These are phyloP conservation scores for Stenchaetothrips biformis DNA, from an alignment of 2,888 invertebrate species.

Conservation along the genomic window DNA sequence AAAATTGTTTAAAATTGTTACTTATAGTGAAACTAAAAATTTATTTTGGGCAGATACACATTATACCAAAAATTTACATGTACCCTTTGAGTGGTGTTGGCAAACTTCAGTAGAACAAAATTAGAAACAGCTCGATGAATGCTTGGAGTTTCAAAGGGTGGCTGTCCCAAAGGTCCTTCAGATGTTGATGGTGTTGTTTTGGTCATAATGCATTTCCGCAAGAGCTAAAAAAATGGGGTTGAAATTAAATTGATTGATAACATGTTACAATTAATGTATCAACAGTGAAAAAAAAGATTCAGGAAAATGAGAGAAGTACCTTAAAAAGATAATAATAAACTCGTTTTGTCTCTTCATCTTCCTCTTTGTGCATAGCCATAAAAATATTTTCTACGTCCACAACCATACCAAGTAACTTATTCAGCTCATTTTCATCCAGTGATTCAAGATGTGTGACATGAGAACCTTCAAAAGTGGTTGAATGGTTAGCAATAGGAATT, in stretches of 20 bases:
- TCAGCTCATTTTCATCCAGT: slow-evolving; percentile 73
- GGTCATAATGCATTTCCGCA: slow-evolving; percentile 80
- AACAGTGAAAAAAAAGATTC: not conserved
- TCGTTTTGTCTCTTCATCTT: slow-evolving; percentile 86
- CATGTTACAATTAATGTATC: slow-evolving; percentile 4
- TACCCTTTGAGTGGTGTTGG: slow-evolving; percentile 62
- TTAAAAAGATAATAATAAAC: slow-evolving; percentile 88
- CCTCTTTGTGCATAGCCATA: slow-evolving; percentile 85
- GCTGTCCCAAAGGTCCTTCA: slow-evolving; percentile 82
- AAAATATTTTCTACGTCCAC: slow-evolving; percentile 94
- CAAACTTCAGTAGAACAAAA: slow-evolving; percentile 84
- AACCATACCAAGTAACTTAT: slow-evolving; percentile 80
- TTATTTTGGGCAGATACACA: not conserved
- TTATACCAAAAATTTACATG: slow-evolving; percentile 4
- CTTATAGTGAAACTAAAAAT: not conserved
- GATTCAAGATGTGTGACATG: slow-evolving; percentile 79
- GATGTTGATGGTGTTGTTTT: slow-evolving; percentile 69
- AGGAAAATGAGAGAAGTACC: slow-evolving; percentile 46
- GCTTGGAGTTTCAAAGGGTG: slow-evolving; percentile 89
- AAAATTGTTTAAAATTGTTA: slow-evolving; percentile 35
- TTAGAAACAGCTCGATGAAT: slow-evolving; percentile 90
- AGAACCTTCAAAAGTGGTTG: slow-evolving; percentile 52
- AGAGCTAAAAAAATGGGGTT: slow-evolving; percentile 53
- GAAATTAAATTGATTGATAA: not conserved
- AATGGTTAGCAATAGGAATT: slow-evolving; percentile 12